Evolutionary conservation across 2,113 vertebrate genomes (phyloP).

Genomic region (Geococcyx californianus): DNA sequence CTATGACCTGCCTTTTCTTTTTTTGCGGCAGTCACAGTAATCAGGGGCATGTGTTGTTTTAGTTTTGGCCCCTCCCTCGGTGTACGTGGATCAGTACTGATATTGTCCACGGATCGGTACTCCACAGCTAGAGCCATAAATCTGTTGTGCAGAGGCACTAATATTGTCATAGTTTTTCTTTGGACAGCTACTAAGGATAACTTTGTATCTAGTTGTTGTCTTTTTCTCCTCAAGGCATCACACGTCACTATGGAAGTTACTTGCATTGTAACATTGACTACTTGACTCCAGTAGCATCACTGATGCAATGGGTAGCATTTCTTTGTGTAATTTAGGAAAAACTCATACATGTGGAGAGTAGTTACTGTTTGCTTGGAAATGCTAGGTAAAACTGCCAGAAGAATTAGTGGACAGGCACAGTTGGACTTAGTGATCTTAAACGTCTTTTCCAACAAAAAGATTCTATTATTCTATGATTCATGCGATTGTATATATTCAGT

Average conservation of each 20-base stretch:
- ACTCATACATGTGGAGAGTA: not conserved
- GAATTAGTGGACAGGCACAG: too few relatives aligned
- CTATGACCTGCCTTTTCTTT: too few relatives aligned
- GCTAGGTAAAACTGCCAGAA: not conserved
- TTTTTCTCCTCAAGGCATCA: not conserved
- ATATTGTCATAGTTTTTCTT: not conserved
- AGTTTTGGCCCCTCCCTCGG: too few relatives aligned
- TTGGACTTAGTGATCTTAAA: too few relatives aligned
- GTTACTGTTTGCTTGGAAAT: not conserved
- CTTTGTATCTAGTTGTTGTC: not conserved
- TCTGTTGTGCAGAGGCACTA: too few relatives aligned
- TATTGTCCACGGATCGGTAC: too few relatives aligned
- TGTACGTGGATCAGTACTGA: too few relatives aligned
- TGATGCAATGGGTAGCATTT: not conserved
- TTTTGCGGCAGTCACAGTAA: too few relatives aligned
- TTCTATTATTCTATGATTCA: too few relatives aligned
- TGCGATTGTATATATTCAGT: not conserved
- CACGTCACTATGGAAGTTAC: accelerated
- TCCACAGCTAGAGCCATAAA: too few relatives aligned
- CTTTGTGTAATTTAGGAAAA: not conserved
- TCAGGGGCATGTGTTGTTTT: too few relatives aligned
- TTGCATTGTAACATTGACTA: not conserved
- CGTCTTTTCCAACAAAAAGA: too few relatives aligned
- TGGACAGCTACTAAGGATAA: not conserved
- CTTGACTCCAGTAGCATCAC: not conserved